These are phyloP conservation scores for Aporophyla nigra DNA, from an alignment of 2,888 invertebrate species.

Conservation along the genomic window DNA sequence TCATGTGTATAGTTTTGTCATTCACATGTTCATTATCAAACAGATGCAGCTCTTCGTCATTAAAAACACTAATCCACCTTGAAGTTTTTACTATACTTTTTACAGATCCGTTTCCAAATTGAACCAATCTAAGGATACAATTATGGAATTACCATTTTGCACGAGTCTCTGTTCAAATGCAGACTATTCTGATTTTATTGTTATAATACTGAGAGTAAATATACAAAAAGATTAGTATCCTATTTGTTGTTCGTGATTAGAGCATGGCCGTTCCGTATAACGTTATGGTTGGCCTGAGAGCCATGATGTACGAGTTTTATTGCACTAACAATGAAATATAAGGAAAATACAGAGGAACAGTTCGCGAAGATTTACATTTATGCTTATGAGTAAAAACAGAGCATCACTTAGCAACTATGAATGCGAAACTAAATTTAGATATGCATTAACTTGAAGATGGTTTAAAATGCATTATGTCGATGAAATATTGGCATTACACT, in stretches of 20 bases:
- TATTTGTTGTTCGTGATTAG: conserved; percentile 57
- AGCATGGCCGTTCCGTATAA: conserved; percentile 51
- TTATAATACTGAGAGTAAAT: conserved; percentile 29
- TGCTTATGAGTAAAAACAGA: conserved; percentile 38
- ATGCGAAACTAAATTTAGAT: conserved; percentile 34
- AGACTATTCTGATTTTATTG: conserved; percentile 27
- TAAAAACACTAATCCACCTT: conserved; percentile 31
- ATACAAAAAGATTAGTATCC: conserved; percentile 47
- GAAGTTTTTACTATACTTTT: conserved; percentile 28
- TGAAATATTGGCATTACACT: conserved; percentile 28
- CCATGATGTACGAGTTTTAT: conserved; percentile 58
- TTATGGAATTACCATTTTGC: conserved; percentile 27
- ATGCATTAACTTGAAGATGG: conserved; percentile 33
- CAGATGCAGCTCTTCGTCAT: conserved; percentile 4
- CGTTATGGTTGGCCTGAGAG: conserved; percentile 37
- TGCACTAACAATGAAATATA: conserved; percentile 58
- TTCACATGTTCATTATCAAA: conserved; percentile 3
- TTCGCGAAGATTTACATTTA: conserved; percentile 42
- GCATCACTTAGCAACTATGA: conserved; percentile 24
- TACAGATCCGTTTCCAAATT: conserved; percentile 30
- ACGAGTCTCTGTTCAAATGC: conserved; percentile 11
- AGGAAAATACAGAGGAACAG: conserved; percentile 54
- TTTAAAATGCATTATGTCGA: conserved; percentile 37
- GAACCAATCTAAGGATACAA: conserved; percentile 20
- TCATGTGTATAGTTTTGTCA: conserved; percentile 1